A percentile compares a stretch with the other conserved stretches of the same genome.
These are phyloP conservation scores for Lysiphlebus fabarum DNA, from an alignment of 1,140 invertebrate species.

Conservation along the genomic window DNA sequence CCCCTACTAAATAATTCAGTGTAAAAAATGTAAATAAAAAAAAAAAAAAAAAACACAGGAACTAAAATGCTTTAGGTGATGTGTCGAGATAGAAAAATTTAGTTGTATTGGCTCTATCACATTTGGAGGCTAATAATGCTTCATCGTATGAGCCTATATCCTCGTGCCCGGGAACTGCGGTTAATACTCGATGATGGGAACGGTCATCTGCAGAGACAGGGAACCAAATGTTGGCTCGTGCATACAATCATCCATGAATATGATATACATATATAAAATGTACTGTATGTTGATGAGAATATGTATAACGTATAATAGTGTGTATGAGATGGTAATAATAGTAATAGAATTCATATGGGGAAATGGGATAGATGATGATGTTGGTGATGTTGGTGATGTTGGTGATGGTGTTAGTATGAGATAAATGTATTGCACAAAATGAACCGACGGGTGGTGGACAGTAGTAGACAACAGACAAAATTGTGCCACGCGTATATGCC, in stretches of 20 bases:
- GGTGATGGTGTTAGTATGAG: no score
- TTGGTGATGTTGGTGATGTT: background rate
- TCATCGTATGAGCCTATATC: slow-evolving; percentile 29
- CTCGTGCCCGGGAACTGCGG: slow-evolving; percentile 49
- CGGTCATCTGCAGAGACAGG: slow-evolving; percentile 57
- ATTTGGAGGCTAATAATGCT: slow-evolving; percentile 54
- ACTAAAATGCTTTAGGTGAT: background rate
- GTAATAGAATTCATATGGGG: slow-evolving; percentile 4
- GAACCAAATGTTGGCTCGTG: slow-evolving; percentile 34
- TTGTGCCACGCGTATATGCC: slow-evolving; percentile 48
- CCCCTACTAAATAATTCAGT: no score
- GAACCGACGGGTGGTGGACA: slow-evolving; percentile 26
- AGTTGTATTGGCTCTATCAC: slow-evolving; percentile 43
- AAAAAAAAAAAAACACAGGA: slow-evolving; percentile 21
- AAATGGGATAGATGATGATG: background rate
- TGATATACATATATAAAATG: slow-evolving; percentile 25
- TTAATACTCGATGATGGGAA: slow-evolving; percentile 59
- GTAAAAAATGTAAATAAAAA: slow-evolving; percentile 8
- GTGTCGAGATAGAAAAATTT: slow-evolving; percentile 10
- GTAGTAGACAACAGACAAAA: slow-evolving; percentile 42
- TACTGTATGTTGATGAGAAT: slow-evolving; percentile 14
- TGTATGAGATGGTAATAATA: slow-evolving; percentile 11
- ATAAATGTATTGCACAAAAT: background rate
- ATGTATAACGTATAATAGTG: slow-evolving; percentile 27
- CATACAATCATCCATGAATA: slow-evolving; percentile 43